Percentiles rank a stretch among this genome's conserved stretches.
phyloP scores from a whole-genome alignment of 2,113 vertebrate genomes.

The Eptatretus burgeri region DNA sequence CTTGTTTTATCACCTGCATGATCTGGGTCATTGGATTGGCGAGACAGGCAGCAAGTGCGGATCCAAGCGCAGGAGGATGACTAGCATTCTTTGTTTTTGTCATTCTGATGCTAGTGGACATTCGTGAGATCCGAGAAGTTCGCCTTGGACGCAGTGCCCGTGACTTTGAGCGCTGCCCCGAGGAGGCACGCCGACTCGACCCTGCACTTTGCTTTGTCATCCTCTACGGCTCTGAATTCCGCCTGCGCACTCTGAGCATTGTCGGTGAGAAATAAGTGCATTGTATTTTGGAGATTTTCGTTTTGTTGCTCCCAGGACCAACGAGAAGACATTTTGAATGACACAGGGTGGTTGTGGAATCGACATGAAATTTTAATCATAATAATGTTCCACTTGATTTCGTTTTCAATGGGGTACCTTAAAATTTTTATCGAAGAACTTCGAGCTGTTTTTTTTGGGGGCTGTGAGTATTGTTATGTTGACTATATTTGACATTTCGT shows the following conservation, averaged over 20 bases:
- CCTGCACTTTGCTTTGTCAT: constrained; percentile 37
- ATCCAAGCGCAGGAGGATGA: no score
- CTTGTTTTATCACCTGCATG: no score
- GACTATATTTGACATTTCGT: no score
- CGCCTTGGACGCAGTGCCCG: constrained; percentile 37
- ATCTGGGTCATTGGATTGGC: no score
- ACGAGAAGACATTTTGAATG: neutral
- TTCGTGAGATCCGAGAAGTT: constrained; percentile 45
- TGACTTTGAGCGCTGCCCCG: constrained; percentile 44
- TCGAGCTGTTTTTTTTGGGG: no score
- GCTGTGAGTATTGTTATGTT: no score
- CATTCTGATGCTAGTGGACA: constrained; percentile 24
- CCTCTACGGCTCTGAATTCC: constrained; percentile 39
- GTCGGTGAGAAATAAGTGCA: constrained; percentile 19
- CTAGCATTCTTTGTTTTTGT: neutral
- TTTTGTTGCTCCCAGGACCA: neutral
- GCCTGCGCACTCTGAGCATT: constrained; percentile 32
- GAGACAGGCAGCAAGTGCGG: no score
- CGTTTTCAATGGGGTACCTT: no score
- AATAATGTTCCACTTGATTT: no score
- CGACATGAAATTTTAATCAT: no score
- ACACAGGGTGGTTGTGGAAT: no score
- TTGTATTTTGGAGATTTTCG: neutral
- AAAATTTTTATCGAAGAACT: no score
- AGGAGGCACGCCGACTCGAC: constrained; percentile 40